Base-by-base conservation (phyloP, 1,140 invertebrate genomes). In the Ganaspis sp. region DNA sequence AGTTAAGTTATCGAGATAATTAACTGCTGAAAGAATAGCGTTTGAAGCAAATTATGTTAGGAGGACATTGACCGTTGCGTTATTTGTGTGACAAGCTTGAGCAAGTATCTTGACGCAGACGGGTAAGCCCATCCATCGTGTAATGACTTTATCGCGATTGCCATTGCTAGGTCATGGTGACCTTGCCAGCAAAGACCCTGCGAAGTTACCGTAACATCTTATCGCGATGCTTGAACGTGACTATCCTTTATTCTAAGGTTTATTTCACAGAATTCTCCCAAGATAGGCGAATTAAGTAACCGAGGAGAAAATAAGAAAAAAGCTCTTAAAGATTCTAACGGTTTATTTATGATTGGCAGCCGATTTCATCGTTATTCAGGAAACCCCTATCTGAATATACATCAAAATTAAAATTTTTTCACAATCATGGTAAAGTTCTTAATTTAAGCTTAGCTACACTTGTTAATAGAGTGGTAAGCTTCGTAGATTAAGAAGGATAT, bases 141-240 rank as follows among this genome's bases (percentile, higher is more conserved):
- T 86, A 83, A 86, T 82, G 85, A 83, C 82, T 87, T 80, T 83
- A 85, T 86, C 80, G 78, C 85, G 82, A 86, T 86, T 84, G 78
- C 81, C 80, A 82, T 80, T 84, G 76, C 74, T 64, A 72, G 78
- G 75, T 78, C 78, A 72, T 72, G 81, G 72, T 83, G 82, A 84
- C 72, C 82, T 70, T 79, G 81, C 80, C 80, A 74, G 78, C 74
- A 74, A 75, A 78, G 82, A 81, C 77, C 83, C 80, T 53, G 64
- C 73, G 76, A 69, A 81, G 70, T 69, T 80, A 80, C 78, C 73
- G 73, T 82, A 84, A 84, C 80, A 80, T 64, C 54, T 64, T 64
- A 64, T 64, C 54, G 21, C 23, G 54, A 64, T 64, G 3, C 21
- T 26, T 26, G 12, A 64, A 64, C 54, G 54, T 29, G 54, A 64